Base-by-base conservation (phyloP, 1,140 invertebrate genomes). In the Laupala kohalensis region DNA sequence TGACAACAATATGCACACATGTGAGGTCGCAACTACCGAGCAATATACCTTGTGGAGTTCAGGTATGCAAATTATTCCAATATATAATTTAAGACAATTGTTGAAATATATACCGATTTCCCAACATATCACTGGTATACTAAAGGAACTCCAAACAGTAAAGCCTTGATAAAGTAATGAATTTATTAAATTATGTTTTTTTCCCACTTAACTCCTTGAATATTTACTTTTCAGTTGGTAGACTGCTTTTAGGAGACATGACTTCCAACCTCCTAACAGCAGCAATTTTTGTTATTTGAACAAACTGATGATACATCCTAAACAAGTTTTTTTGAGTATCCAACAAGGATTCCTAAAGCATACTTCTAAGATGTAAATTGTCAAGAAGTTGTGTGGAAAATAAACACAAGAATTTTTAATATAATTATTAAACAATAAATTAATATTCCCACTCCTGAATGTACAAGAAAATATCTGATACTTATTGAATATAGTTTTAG, bases 1-100 rank as follows among this genome's bases (percentile, higher is more conserved):
- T 95, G 91, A 86, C 89, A 3, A 79, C 83, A 69, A 74, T 90
- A 26, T 84, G 83, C 53, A 75, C 78, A 23, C 84, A 87, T 79
- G 80, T 91, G 29, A 82, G 82, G 53, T 76, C 80, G 72, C 75
- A 85, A 6, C 64, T 86, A 0, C 83, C 83, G 9, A 53, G 74
- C 24, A 71, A 74, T 5, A 77, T 84, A 5, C 84, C 86, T 0
- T 87, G 86, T 76, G 89, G 89, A 19, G 76, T 90, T 25, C 89
- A 91, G 78, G 85, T 86, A 79, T 73, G 72, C 12, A 12, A 12
- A 1, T 23, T 25, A 12, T 9, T 5, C 12, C 23, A 66, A 12
- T 66, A 24, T 66, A 12, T 26, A 5, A 12, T 66, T 66, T 66
- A 2, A 25, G 53, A 62, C 53, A 62, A n/a, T n/a, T n/a, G n/a